A percentile compares a stretch with the other conserved stretches of the same genome.
phyloP scores from a whole-genome alignment of 2,888 invertebrate species.

The Diaphora mendica region DNA sequence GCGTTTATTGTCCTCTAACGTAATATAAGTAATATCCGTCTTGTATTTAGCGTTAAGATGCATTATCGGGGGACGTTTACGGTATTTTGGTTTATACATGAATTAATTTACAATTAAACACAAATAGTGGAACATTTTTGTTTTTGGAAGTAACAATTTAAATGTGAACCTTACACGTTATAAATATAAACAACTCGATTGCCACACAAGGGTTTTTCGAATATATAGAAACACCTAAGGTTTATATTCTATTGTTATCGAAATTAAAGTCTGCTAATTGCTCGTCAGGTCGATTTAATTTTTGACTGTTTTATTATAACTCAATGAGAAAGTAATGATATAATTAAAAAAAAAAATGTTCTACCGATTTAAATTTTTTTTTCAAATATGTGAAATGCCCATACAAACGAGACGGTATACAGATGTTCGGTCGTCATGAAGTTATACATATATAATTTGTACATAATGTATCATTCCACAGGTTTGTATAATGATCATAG shows the following conservation, averaged over 20 bases:
- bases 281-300: not conserved
- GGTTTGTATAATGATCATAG: not conserved
- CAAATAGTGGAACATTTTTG: not conserved
- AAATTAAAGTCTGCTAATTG: not conserved
- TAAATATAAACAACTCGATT: not conserved
- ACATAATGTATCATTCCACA: conserved; percentile 31
- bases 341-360: not conserved
- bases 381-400: not conserved
- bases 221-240: not conserved
- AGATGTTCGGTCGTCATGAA: conserved; percentile 21
- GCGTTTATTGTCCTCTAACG: conserved; percentile 78
- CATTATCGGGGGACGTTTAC: conserved; percentile 49
- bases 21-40: conserved; percentile 81
- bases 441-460: conserved; percentile 34
- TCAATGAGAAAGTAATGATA: not conserved
- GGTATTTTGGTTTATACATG: conserved; percentile 21
- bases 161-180: too few species aligned
- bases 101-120: conserved; percentile 2
- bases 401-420: conserved; percentile 14
- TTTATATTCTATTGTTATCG: not conserved
- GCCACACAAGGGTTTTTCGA: not conserved
- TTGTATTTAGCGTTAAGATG: conserved; percentile 77
- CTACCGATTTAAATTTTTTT: not conserved
- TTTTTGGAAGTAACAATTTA: not conserved
- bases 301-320: not conserved